phyloP scores from a whole-genome alignment of 2,797 vertebrate genomes.

The Aplochiton taeniatus region DNA sequence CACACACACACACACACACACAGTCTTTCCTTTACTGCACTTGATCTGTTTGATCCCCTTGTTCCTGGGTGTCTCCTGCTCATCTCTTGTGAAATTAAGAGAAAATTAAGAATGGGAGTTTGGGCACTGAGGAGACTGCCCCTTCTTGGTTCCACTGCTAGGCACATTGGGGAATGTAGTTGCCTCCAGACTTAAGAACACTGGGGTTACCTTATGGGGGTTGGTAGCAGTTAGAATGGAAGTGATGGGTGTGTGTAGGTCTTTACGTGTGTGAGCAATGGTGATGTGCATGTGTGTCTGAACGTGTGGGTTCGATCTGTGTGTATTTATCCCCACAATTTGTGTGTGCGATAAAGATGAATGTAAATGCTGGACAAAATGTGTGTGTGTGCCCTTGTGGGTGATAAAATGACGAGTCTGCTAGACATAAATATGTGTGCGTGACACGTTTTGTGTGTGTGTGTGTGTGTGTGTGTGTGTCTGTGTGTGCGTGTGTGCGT shows the following conservation, averaged over 20 bases:
- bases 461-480: not conserved
- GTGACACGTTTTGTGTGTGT: constrained; percentile 2
- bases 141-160: constrained; percentile 44
- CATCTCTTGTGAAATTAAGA: constrained; percentile 60
- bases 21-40: constrained; percentile 45
- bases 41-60: constrained; percentile 59
- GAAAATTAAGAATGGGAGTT: constrained; percentile 68
- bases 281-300: too few relatives aligned
- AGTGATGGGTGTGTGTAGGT: constrained; percentile 28
- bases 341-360: constrained; percentile 5
- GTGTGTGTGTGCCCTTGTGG: not conserved
- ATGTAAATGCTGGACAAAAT: not conserved
- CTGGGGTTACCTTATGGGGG: constrained; percentile 30
- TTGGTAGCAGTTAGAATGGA: not conserved
- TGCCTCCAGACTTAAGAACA: constrained; percentile 55
- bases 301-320: too few relatives aligned
- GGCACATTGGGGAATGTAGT: constrained; percentile 60
- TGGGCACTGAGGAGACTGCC: constrained; percentile 50
- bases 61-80: constrained; percentile 56
- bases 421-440: constrained; percentile 23
- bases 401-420: not conserved
- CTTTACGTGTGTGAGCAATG: constrained; percentile 3
- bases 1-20: constrained; percentile 31
- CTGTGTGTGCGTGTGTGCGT: constrained; percentile 1
- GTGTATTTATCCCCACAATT: too few relatives aligned